These are phyloP conservation scores for Uropsilus gracilis DNA, from an alignment of 2,113 vertebrate genomes.

Conservation along the genomic window DNA sequence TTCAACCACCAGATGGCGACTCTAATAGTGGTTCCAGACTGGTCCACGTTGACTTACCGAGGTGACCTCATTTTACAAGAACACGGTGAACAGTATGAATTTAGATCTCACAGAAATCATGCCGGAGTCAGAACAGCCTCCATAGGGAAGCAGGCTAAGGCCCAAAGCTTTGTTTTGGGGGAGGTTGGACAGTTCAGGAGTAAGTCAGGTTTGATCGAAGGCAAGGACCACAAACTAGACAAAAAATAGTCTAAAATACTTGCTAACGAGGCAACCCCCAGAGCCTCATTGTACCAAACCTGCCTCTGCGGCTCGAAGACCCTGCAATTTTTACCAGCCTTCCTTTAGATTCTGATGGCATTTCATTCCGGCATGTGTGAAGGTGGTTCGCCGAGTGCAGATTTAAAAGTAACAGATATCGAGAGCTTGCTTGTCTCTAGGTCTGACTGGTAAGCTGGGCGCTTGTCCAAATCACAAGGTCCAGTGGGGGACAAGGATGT, in stretches of 20 bases:
- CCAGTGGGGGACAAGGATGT: neutral
- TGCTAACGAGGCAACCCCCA: neutral
- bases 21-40: neutral
- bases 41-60: neutral
- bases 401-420: neutral
- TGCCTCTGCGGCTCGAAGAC: neutral
- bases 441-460: neutral
- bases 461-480: neutral
- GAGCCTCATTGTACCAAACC: neutral
- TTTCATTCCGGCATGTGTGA: neutral
- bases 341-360: neutral
- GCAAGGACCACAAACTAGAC: neutral
- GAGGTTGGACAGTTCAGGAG: neutral
- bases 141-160: neutral
- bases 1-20: conserved; percentile 15
- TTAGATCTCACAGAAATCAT: neutral
- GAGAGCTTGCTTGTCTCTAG: neutral
- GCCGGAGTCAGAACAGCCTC: neutral
- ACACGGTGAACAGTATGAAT: neutral
- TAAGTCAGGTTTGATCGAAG: neutral
- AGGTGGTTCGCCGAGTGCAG: neutral
- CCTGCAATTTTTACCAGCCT: neutral
- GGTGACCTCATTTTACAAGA: neutral
- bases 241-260: neutral
- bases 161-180: neutral